Evolutionary conservation across 2,888 invertebrate species (phyloP).

Genomic region (Drosophila borborema): DNA sequence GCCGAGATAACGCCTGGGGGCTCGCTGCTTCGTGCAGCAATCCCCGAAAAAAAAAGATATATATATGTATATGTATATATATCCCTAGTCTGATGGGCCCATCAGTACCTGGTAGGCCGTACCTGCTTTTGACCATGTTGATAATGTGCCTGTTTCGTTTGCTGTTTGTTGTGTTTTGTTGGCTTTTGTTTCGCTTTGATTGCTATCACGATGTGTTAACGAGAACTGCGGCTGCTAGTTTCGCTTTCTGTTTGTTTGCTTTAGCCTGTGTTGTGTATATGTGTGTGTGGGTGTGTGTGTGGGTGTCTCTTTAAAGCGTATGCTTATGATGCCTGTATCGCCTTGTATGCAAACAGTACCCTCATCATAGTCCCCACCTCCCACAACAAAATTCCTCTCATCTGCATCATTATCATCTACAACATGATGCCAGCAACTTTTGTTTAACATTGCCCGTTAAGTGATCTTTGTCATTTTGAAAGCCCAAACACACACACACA

Average conservation of each 20-base stretch:
- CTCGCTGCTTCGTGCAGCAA: conserved; percentile 46
- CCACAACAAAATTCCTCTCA: conserved; percentile 48
- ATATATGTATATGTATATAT: not conserved
- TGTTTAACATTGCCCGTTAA: conserved; percentile 71
- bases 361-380: conserved; percentile 62
- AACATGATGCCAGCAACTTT: conserved; percentile 53
- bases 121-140: conserved; percentile 41
- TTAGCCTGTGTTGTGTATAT: not conserved
- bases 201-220: conserved; percentile 69
- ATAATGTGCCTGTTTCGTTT: conserved; percentile 42
- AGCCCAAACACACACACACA: conserved; percentile 5
- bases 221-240: conserved; percentile 57
- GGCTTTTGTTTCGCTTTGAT: conserved; percentile 71
- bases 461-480: conserved; percentile 58
- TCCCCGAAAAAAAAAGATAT: not conserved
- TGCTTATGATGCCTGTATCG: conserved; percentile 53
- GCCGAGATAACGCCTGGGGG: conserved; percentile 68
- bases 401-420: conserved; percentile 48
- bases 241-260: conserved; percentile 56
- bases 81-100: conserved; percentile 12
- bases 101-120: conserved; percentile 22
- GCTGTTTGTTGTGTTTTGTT: conserved; percentile 55
- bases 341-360: conserved; percentile 61
- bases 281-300: conserved; percentile 11
- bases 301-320: conserved; percentile 21